Evolutionary conservation across 1,140 invertebrate species (phyloP), one percentile per base, ranked within the genome.

Genomic region (Trachymyrmex cornetzi): DNA sequence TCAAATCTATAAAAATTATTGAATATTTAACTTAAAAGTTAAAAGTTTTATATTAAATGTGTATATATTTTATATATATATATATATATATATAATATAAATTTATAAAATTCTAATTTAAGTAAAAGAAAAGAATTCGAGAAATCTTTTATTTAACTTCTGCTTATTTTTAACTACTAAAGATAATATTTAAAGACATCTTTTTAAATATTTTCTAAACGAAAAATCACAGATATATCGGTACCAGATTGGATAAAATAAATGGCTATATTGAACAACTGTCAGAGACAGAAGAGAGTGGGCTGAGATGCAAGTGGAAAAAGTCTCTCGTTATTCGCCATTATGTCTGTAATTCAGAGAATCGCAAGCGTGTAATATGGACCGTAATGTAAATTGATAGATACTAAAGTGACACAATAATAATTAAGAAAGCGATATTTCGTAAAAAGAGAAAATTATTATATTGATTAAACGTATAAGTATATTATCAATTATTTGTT

Each of bases 231-330:
- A 79, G 77, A 22, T 67, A 66, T 30, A 66, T 55, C 4, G 61
- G 38, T n/a, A 48, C 16, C 11, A 79, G 57, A 66, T 48, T 79
- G 22, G 77, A 79, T 66, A 63, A 66, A 66, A 34, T 79, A 66
- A 79, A 66, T 22, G 2, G 19, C 9, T 19, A 48, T 30, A 79
- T 79, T 24, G 34, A 50, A 50, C 59, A 66, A 48, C 16, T 79
- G 2, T 27, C 48, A 27, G 44, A 12, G 0, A 34, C 5, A n/a
- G 38, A 79, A n/a, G 38, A 44, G 6, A 53, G 16, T 79, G 59
- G 38, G 16, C 7, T 66, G 12, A 79, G 59, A 53, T 79, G 38
- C 44, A 66, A 34, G 12, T 63, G 59, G 61, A n/a, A 55, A 38
- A 75, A 75, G 14, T 38, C 53, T 38, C 4, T 38, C n/a, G 6